Evolutionary conservation across 2,113 vertebrate genomes (phyloP).

Genomic region (Cyphomyrus plagiostoma): DNA sequence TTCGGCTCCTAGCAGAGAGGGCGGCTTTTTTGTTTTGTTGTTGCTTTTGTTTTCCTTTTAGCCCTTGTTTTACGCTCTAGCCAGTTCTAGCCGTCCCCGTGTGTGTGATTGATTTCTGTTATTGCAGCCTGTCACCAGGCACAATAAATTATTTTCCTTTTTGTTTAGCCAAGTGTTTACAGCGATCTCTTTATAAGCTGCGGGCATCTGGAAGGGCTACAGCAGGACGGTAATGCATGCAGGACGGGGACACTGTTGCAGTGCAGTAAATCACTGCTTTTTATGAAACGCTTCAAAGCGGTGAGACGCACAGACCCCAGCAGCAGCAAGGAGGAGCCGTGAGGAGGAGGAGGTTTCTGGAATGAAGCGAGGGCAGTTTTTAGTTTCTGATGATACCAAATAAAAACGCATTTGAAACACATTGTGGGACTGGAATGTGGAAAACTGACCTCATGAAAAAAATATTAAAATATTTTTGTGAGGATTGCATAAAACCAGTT

Average conservation of each 20-base stretch:
- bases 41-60: background rate
- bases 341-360: background rate
- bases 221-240: constrained; percentile 67
- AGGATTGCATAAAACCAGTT: background rate
- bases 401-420: background rate
- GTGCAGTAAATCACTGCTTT: constrained; percentile 38
- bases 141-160: constrained; percentile 61
- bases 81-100: constrained; percentile 41
- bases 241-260: constrained; percentile 51
- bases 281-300: constrained; percentile 29
- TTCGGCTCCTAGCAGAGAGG: background rate
- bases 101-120: constrained; percentile 56
- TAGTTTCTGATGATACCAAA: background rate
- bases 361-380: background rate
- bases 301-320: constrained; percentile 18
- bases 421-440: background rate
- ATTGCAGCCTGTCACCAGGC: constrained; percentile 47
- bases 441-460: background rate
- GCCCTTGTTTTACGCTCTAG: constrained; percentile 51
- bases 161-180: constrained; percentile 67
- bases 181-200: constrained; percentile 47
- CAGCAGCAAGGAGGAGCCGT: background rate
- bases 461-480: background rate
- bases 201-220: constrained; percentile 71
- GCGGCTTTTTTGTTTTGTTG: background rate